phyloP scores from a whole-genome alignment of 2,113 vertebrate genomes.

The Phycodurus eques region DNA sequence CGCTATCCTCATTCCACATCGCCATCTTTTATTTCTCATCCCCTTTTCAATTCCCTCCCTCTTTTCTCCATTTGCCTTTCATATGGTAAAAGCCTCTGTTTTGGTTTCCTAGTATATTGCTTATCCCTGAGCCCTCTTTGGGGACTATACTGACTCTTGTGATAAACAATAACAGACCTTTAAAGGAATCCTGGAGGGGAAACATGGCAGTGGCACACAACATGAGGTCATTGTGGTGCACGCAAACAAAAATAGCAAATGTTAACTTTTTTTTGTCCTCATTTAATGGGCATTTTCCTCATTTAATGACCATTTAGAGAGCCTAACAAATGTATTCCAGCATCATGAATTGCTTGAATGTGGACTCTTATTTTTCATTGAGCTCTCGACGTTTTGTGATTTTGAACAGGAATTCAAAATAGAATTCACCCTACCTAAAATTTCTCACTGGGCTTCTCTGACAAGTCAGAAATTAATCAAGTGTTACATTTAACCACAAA shows the following conservation, averaged over 20 bases:
- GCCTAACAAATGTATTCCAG: too few relatives aligned
- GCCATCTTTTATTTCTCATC: neutral
- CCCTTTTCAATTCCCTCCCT: neutral
- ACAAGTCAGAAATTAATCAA: too few relatives aligned
- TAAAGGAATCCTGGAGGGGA: conserved; percentile 54
- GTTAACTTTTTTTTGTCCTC: neutral
- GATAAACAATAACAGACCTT: conserved; percentile 59
- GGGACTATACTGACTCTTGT: conserved; percentile 53
- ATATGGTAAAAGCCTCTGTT: conserved; percentile 63
- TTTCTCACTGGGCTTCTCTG: too few relatives aligned
- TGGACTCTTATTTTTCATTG: too few relatives aligned
- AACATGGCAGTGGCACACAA: conserved; percentile 41
- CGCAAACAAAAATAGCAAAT: conserved; percentile 24
- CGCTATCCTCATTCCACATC: neutral
- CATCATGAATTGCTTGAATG: too few relatives aligned
- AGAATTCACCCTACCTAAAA: too few relatives aligned
- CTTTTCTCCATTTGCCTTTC: conserved; percentile 48
- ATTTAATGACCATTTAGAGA: neutral
- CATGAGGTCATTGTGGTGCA: conserved; percentile 34
- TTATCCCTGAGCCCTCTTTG: conserved; percentile 51
- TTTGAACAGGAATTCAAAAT: too few relatives aligned
- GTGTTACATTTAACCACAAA: too few relatives aligned
- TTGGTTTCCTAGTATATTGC: conserved; percentile 49
- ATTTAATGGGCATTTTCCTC: neutral
- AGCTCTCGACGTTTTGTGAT: too few relatives aligned